Base-by-base conservation (phyloP, 2,888 invertebrate species). In the Trichacis sp. region DNA sequence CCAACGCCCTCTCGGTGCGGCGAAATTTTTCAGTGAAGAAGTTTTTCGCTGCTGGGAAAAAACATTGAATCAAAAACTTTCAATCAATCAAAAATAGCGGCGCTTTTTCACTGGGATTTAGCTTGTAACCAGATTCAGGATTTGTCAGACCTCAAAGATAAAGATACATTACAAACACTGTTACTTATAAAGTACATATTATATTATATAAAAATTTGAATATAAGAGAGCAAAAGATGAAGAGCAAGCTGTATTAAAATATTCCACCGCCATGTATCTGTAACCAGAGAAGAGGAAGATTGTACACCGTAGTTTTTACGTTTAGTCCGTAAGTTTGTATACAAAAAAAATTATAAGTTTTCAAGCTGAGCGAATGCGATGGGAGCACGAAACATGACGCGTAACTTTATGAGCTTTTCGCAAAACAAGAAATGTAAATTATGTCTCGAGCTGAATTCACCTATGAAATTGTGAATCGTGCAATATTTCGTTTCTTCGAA, bases 141-240 rank as follows among this genome's bases (percentile, higher is more conserved):
- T 81, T 79, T 74, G 76, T 78, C 79, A 81, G 82, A 83, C 83
- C 83, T 83, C 82, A 83, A 77, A 69, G 79, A 78, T 80, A 76
- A 77, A 72, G 71, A 72, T 79, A 77, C 72, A 72, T 69, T 75
- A 73, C 75, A 74, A 73, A 76, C 74, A 79, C 74, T 71, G 74
- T 61, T 75, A 78, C 73, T 76, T 72, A 77, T 66, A 74, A 70
- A 73, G 72, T 76, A 74, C 64, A 73, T 76, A 77, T 66, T 74
- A 70, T 68, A 64, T 59, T 68, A 69, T 62, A 73, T 68, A 66
- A 63, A 71, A 63, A 64, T 68, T 70, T 69, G 72, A 60, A 72
- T 67, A 72, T 70, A 70, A 72, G 67, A 73, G 70, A 70, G 63
- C 70, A 73, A 71, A 53, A 66, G 56, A 52, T 46, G 45, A 64